phyloP scores from a whole-genome alignment of 2,113 vertebrate species.

The Cairina moschata region DNA sequence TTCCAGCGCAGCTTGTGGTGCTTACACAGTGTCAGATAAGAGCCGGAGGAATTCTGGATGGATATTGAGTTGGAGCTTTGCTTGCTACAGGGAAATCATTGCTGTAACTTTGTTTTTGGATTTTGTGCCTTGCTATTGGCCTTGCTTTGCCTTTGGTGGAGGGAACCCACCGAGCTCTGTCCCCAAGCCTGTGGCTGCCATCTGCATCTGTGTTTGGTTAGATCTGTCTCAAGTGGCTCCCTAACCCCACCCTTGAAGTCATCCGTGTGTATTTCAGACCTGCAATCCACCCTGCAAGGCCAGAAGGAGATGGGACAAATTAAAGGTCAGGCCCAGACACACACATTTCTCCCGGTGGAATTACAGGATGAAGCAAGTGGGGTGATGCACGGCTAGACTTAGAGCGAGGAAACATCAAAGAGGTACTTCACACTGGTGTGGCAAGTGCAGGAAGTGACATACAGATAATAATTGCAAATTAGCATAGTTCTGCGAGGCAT shows the following conservation, averaged over 20 bases:
- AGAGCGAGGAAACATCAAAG: not conserved
- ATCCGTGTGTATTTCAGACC: not conserved
- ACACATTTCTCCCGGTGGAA: not conserved
- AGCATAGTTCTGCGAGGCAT: not conserved
- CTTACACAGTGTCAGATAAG: constrained; percentile 13
- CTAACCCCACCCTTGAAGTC: not conserved
- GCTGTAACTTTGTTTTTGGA: accelerated
- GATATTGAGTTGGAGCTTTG: not conserved
- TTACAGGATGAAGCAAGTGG: not conserved
- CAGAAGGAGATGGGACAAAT: not conserved
- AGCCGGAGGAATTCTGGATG: not conserved
- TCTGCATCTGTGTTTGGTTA: not conserved
- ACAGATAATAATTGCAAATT: not conserved
- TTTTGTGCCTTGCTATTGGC: not conserved
- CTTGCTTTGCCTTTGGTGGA: not conserved
- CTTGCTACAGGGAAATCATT: not conserved
- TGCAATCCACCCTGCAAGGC: not conserved
- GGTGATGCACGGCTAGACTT: not conserved
- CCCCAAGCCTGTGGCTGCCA: not conserved
- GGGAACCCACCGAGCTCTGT: not conserved
- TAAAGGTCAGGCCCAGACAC: not conserved
- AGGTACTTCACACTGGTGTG: not conserved
- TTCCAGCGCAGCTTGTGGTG: not conserved
- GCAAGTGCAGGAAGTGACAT: not conserved
- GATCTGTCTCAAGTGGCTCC: not conserved